Percentiles rank a stretch among this genome's conserved stretches.
phyloP scores from a whole-genome alignment of 2,888 invertebrate species.

The Sarcophaga carnaria region DNA sequence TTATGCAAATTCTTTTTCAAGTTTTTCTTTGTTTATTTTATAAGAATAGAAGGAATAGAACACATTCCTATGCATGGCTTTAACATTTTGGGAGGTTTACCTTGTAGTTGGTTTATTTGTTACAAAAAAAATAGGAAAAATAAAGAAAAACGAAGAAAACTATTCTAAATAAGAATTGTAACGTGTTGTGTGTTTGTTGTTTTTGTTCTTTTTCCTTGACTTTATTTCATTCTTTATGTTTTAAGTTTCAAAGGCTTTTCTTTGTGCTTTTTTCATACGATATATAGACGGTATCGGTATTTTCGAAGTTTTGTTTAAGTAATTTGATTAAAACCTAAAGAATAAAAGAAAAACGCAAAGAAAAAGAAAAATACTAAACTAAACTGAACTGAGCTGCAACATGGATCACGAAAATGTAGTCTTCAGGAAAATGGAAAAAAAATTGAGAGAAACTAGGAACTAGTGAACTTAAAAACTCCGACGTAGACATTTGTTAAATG shows the following conservation, averaged over 20 bases:
- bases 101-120: background rate
- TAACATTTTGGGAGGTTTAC: conserved; percentile 45
- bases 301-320: conserved; percentile 54
- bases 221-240: conserved; percentile 14
- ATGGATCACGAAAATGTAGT: conserved; percentile 64
- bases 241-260: background rate
- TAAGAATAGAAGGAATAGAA: conserved; percentile 33
- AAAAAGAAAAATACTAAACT: background rate
- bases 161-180: conserved; percentile 62
- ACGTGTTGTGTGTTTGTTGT: conserved; percentile 37
- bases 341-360: conserved; percentile 11
- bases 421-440: conserved; percentile 20
- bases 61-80: conserved; percentile 6
- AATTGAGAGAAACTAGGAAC: conserved; percentile 27
- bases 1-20: conserved; percentile 61
- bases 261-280: background rate
- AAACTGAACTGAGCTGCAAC: conserved; percentile 17
- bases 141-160: conserved; percentile 19
- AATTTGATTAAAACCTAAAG: conserved; percentile 66
- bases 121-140: conserved; percentile 14
- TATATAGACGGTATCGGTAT: conserved; percentile 53
- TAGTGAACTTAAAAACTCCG: conserved; percentile 63
- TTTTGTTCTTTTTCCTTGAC: conserved; percentile 1
- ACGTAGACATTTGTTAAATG: conserved; percentile 65
- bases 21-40: background rate